phyloP scores from a whole-genome alignment of 2,888 invertebrate species.

The Pardosa pseudoannulata region DNA sequence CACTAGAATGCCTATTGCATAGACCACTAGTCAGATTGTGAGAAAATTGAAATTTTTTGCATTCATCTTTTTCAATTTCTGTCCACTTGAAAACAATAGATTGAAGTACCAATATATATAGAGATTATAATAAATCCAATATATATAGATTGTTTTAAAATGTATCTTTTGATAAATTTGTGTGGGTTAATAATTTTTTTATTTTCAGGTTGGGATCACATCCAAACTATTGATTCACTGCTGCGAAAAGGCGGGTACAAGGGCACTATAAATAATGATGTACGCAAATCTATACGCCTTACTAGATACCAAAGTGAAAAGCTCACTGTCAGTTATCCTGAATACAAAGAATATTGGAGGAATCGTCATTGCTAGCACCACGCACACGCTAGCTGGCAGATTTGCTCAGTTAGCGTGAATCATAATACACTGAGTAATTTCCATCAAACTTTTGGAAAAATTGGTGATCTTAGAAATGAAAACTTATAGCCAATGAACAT shows the following conservation, averaged over 20 bases:
- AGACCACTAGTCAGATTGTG: no score
- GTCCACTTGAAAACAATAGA: no score
- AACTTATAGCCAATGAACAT: background rate
- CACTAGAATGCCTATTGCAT: no score
- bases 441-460: slow-evolving; percentile 13
- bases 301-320: slow-evolving; percentile 98
- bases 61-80: no score
- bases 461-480: background rate
- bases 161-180: no score
- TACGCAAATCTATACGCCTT: slow-evolving; percentile 92
- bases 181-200: no score
- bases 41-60: no score
- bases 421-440: slow-evolving; percentile 17
- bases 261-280: slow-evolving; percentile 87
- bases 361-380: slow-evolving; percentile 56
- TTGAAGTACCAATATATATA: no score
- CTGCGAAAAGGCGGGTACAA: slow-evolving; percentile 98
- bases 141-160: no score
- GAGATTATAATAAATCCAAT: no score
- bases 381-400: slow-evolving; percentile 48
- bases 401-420: slow-evolving; percentile 32
- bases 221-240: slow-evolving; percentile 98
- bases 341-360: slow-evolving; percentile 81
- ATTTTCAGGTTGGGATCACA: slow-evolving; percentile 96
- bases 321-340: slow-evolving; percentile 89